Base-by-base conservation (phyloP, 2,888 invertebrate species). In the Pseudolycoriella hygida region DNA sequence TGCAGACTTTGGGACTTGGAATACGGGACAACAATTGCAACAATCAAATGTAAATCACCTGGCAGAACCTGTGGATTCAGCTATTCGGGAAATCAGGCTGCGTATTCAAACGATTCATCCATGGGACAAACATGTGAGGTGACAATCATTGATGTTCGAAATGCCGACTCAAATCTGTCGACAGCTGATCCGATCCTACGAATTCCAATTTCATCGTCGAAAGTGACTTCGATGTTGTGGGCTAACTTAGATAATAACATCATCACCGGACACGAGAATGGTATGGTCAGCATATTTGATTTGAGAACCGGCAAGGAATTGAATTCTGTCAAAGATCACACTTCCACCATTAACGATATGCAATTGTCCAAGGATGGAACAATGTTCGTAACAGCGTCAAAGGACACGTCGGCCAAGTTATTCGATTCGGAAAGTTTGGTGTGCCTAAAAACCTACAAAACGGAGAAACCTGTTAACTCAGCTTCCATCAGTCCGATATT, bases 391-490 rank as follows among this genome's bases (percentile, higher is more conserved):
- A 92, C 98, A 0, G 93, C 97, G 2, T 94, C 93, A 0, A 94
- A 92, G 59, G 98, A 99, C 65, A 80, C 85, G 55, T 90, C 96
- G 0, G 89, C 98, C 0, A 94, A 93, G 66, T 68, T 97, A 10
- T 96, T 92, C 61, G 96, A 97, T 62, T 79, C 86, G 1, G 82
- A 82, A 50, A 80, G 85, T 12, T 67, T 99, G 47, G 77, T 87
- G 62, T 74, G 81, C 38, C 67, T 96, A 50, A 99, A 98, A 63
- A 87, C 87, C 5, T 99, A 93, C 69, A 93, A 92, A 68, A 97
- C 97, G 1, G 97, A 97, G 60, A 73, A 97, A 51, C 97, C 96
- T 0, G 90, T 98, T 0, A 99, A 99, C 65, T 97, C 97, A 1
- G 98, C 97, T 1, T 85, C 96, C 2, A 83, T 99, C 50, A 94